Evolutionary conservation across 2,888 invertebrate species (phyloP), one percentile per base, ranked within the genome.

Genomic region (Strigamia maritima): DNA sequence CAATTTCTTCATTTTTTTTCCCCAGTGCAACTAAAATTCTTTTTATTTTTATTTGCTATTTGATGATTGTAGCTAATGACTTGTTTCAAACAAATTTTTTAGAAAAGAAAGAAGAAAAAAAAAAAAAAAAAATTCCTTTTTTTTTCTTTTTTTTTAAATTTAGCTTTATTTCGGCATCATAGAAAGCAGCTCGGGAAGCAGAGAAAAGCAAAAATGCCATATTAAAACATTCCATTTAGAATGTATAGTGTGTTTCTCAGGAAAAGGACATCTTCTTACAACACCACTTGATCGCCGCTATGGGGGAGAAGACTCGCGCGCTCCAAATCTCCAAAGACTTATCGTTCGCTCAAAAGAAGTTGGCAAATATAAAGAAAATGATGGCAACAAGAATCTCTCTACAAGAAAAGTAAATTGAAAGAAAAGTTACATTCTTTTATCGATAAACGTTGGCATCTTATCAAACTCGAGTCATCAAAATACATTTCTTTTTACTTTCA

Each of bases 211-310:
- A 65, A 65, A 65, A 70, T 12, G 24, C 70, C 70, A 70, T 70
- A 70, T 70, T 70, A 70, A 70, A 70, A 70, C 70, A 70, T 70
- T 70, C 70, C 70, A 70, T 70, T 70, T 70, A 28, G 70, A 70
- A 70, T 70, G 70, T 26, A 70, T 70, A 70, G 70, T 70, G 70
- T 70, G 70, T 70, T 70, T 70, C 70, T 70, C 28, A 26, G 70
- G 4, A 70, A 70, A 70, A 70, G 28, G 70, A 70, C 70, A 70
- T 70, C 70, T 70, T 70, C 70, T 70, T 70, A 70, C 70, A 70
- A 70, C 70, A 70, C 26, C 70, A 70, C 70, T 70, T 26, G 70
- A 70, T 70, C 70, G 70, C 70, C 70, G 24, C 70, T 26, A 28
- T n/a, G 70, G 70, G 28, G 70, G 28, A 28, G 14, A 26, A 1